Percentiles rank a stretch among this genome's conserved stretches.
Conservation (phyloP, 2,888 invertebrate species). For the Norana najaformis region DNA sequence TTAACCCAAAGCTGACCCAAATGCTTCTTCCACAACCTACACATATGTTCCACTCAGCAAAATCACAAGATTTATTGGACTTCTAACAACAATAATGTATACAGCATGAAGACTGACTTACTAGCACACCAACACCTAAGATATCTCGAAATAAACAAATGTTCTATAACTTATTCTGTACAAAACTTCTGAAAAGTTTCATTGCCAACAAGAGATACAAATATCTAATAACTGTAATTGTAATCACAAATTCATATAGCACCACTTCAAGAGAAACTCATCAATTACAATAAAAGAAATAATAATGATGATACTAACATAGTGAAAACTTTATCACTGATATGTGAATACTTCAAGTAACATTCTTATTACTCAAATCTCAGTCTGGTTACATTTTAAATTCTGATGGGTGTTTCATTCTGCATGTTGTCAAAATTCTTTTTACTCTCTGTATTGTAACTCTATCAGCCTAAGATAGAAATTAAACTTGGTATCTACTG, state of each 20-base stretch:
- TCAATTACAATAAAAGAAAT: too few species aligned
- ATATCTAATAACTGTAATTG: too few species aligned
- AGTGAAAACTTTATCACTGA: background rate
- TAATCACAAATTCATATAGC: too few species aligned
- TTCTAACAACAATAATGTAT: background rate
- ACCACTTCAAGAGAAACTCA: too few species aligned
- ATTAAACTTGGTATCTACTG: background rate
- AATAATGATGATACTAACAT: too few species aligned
- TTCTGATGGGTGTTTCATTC: background rate
- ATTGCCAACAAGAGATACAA: background rate
- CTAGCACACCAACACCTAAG: background rate
- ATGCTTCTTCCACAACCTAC: background rate
- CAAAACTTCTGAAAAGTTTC: background rate
- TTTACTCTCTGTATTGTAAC: background rate
- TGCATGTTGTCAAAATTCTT: background rate
- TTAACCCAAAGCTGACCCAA: background rate
- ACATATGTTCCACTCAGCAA: background rate
- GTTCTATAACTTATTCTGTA: background rate
- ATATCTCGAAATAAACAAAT: background rate
- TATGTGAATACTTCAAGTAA: background rate
- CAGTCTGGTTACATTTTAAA: background rate
- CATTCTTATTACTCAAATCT: background rate
- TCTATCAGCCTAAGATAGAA: background rate
- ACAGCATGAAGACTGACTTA: background rate
- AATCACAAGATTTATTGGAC: background rate